A percentile compares a stretch with the other conserved stretches of the same genome.
phyloP scores from a whole-genome alignment of 2,888 invertebrate genomes.

The Eupsilia transversa region DNA sequence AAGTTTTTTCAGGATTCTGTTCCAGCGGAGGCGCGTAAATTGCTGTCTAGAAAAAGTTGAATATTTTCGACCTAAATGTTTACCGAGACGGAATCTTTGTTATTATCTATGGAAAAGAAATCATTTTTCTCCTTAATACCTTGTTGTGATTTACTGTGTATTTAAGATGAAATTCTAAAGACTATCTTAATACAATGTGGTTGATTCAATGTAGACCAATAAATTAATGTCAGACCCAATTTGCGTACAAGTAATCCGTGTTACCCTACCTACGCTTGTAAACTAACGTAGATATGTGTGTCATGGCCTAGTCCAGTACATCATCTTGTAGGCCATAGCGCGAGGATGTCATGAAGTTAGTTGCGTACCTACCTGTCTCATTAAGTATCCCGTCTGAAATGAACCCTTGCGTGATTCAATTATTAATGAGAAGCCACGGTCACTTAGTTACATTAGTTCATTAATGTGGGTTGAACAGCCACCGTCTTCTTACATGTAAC shows the following conservation, averaged over 20 bases:
- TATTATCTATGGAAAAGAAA: slow-evolving; percentile 22
- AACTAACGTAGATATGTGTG: slow-evolving; percentile 21
- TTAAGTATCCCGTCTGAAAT: slow-evolving; percentile 69
- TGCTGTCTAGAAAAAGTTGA: slow-evolving; percentile 38
- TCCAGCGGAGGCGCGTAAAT: slow-evolving; percentile 32
- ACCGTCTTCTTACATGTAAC: slow-evolving; percentile 60
- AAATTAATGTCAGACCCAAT: slow-evolving; percentile 33
- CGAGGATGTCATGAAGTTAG: slow-evolving; percentile 70
- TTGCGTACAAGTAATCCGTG: slow-evolving; percentile 33
- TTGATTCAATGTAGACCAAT: slow-evolving; percentile 30
- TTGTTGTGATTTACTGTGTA: not conserved
- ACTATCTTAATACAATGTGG: not conserved
- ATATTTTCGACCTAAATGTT: slow-evolving; percentile 52
- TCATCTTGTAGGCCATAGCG: slow-evolving; percentile 62
- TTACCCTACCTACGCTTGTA: slow-evolving; percentile 23
- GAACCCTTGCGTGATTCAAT: slow-evolving; percentile 75
- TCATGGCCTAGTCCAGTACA: slow-evolving; percentile 41
- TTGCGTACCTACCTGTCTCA: slow-evolving; percentile 69
- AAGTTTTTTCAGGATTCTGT: slow-evolving; percentile 46
- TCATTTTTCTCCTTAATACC: not conserved
- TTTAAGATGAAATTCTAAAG: slow-evolving; percentile 3
- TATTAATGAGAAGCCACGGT: slow-evolving; percentile 75
- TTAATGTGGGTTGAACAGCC: slow-evolving; percentile 66
- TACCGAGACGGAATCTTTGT: slow-evolving; percentile 30
- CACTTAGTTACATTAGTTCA: slow-evolving; percentile 75